phyloP scores from a whole-genome alignment of 2,113 vertebrate species.

The Xerus inauris region DNA sequence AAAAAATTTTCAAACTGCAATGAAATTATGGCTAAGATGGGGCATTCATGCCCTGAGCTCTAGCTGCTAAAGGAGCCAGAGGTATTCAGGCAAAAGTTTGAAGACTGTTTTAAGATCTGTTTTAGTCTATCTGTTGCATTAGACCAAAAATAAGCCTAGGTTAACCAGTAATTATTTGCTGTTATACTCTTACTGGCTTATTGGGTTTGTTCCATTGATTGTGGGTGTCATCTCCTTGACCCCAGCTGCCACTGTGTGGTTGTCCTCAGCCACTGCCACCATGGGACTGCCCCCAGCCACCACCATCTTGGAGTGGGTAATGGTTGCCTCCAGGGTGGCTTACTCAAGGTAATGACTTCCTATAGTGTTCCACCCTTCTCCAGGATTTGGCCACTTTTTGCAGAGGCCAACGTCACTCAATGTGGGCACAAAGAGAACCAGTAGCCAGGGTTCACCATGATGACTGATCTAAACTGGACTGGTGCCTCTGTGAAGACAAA shows the following conservation, averaged over 20 bases:
- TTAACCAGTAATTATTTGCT: background rate
- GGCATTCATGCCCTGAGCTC: background rate
- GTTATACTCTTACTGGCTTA: conserved; percentile 61
- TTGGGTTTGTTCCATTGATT: conserved; percentile 84
- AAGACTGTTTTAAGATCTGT: background rate
- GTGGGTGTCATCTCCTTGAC: conserved; percentile 78
- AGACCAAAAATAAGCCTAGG: background rate
- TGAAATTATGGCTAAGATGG: background rate
- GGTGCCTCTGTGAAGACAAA: background rate
- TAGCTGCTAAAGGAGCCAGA: background rate
- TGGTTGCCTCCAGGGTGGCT: conserved; percentile 75
- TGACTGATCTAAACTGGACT: conserved; percentile 54
- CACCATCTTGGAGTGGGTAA: conserved; percentile 72
- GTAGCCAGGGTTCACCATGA: conserved; percentile 80
- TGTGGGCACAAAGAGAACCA: conserved; percentile 77
- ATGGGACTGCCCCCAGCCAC: conserved; percentile 72
- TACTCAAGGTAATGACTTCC: conserved; percentile 77
- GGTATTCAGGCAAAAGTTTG: background rate
- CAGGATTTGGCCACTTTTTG: conserved; percentile 85
- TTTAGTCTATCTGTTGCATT: background rate
- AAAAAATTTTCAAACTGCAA: conserved; percentile 6
- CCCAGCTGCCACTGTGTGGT: conserved; percentile 71
- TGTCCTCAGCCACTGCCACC: conserved; percentile 44
- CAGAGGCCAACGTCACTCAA: conserved; percentile 74
- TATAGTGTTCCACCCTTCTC: conserved; percentile 76